Evolutionary conservation across 1,140 invertebrate genomes (phyloP), one percentile per base, ranked within the genome.

Genomic region (Drosophila subpulchrella): DNA sequence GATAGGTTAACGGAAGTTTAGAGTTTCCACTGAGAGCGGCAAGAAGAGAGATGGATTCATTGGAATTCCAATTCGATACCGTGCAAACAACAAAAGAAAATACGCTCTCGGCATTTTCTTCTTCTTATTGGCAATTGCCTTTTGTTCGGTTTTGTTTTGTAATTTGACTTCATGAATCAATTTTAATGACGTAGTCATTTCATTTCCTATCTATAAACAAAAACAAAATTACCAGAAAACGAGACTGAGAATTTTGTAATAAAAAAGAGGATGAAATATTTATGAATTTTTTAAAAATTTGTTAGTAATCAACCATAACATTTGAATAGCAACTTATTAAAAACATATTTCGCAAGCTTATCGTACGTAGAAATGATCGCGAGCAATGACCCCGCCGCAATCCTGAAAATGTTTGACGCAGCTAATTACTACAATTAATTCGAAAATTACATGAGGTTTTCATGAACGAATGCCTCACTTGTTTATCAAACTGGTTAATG

Each of bases 11-110:
- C 15, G 7, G 10, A 44, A 15, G 7, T 15, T 58, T 81, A 74
- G 82, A 81, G 74, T 81, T 30, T 78, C 42, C 11, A 30, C 20
- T 13, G 36, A 44, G 67, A 44, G 59, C 17, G 13, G n/a, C 6
- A 27, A 27, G 41, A 51, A 42, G 72, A 72, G 75, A 30, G 58
- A 27, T 13, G 15, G 20, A 75, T 81, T 76, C 78, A 86, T 86
- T 83, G 83, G 75, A 86, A 86, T 86, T 83, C 72, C 59, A 88
- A 88, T 86, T 83, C 72, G 71, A 83, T 59, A 76, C 83, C 79
- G 83, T 85, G 82, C 78, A 61, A 86, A 82, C 34, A 81, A 86
- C 75, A 62, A 78, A 65, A 75, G 30, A 17, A 56, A 47, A 81
- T 57, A 75, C 65, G 44, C 57, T 20, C 62, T 41, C 36, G 24